These are phyloP conservation scores for Clarias fuscus DNA, from an alignment of 2,797 vertebrate genomes.

Conservation along the genomic window DNA sequence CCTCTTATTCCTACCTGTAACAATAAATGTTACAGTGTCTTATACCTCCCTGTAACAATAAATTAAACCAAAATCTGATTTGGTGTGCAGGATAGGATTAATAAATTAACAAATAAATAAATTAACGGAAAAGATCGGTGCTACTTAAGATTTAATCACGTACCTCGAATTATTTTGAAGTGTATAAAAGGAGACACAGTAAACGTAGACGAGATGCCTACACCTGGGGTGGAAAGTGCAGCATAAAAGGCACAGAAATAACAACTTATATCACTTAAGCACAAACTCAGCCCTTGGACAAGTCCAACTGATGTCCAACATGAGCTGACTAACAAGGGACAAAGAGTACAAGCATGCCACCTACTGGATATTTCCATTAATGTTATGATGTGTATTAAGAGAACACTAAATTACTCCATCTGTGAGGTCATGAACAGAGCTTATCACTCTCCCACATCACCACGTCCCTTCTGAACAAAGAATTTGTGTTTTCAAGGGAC, in stretches of 20 bases:
- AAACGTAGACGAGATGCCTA: neutral
- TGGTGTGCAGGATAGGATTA: too few species aligned
- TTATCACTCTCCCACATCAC: too few species aligned
- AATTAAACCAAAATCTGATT: too few species aligned
- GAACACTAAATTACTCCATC: neutral
- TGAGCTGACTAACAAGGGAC: neutral
- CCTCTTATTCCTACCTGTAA: too few species aligned
- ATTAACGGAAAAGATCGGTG: too few species aligned
- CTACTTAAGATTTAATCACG: neutral
- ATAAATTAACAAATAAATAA: too few species aligned
- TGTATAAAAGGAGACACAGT: neutral
- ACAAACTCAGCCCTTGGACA: neutral
- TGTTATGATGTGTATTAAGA: neutral
- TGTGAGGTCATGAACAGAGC: neutral
- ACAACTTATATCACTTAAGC: neutral
- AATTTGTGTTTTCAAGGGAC: too few species aligned
- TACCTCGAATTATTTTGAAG: neutral
- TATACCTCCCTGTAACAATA: too few species aligned
- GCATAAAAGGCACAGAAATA: neutral
- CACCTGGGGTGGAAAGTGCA: neutral
- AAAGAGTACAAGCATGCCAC: neutral
- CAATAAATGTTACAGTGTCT: too few species aligned
- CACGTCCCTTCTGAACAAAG: too few species aligned
- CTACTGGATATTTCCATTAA: neutral
- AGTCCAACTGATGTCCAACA: neutral